Evolutionary conservation across 2,797 vertebrate genomes (phyloP).

Genomic region (Enteromius unitaeniatus): DNA sequence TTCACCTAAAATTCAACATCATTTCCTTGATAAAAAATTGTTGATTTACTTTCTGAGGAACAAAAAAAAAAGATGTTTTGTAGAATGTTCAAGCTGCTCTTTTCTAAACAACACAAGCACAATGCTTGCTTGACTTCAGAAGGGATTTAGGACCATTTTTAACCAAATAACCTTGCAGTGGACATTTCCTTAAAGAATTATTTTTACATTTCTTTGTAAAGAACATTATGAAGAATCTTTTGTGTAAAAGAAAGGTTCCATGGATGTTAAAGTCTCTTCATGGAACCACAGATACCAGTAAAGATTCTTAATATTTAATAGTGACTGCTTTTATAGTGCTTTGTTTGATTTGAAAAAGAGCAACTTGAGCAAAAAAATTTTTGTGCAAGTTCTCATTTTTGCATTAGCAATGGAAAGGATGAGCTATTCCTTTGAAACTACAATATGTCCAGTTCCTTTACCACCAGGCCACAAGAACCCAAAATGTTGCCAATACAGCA

Average conservation of each 20-base stretch:
- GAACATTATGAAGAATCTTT: neutral
- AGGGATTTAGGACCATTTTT: too few relatives aligned
- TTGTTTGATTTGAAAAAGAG: neutral
- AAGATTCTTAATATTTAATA: neutral
- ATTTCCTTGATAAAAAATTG: neutral
- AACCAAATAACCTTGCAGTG: too few relatives aligned
- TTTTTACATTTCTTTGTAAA: neutral
- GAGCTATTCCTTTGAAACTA: neutral
- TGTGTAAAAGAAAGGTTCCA: neutral
- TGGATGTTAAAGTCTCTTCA: neutral
- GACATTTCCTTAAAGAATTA: neutral
- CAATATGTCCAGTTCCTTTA: neutral
- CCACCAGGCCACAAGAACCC: neutral
- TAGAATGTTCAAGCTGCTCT: neutral
- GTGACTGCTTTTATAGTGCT: neutral
- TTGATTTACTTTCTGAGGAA: neutral
- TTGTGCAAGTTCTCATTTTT: neutral
- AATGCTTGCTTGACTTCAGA: neutral
- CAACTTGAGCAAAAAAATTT: neutral
- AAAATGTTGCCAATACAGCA: neutral
- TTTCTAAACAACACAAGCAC: neutral
- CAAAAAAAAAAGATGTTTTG: constrained; percentile 10
- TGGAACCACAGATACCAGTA: neutral
- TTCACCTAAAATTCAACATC: neutral
- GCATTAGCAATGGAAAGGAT: neutral